A percentile compares a stretch with the other conserved stretches of the same genome.
Evolutionary conservation across 1,140 invertebrate genomes (phyloP).

Genomic region (Rhopalosiphum maidis): DNA sequence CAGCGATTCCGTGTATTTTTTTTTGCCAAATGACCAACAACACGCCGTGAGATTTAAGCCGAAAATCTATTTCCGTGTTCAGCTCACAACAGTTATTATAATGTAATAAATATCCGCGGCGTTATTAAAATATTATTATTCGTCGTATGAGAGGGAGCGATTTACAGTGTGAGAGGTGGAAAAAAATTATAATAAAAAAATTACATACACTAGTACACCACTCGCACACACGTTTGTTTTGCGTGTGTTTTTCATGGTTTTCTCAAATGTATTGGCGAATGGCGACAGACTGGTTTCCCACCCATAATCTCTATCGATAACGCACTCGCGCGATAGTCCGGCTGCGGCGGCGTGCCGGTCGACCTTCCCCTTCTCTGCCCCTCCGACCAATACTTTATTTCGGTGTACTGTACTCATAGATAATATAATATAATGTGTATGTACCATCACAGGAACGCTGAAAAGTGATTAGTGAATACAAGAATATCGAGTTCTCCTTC

Average conservation of each 20-base stretch:
- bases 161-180: background rate
- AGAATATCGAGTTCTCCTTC: conserved; percentile 26
- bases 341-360: background rate
- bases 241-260: background rate
- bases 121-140: conserved; percentile 10
- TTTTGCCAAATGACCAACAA: background rate
- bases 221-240: background rate
- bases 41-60: background rate
- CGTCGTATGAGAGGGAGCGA: background rate
- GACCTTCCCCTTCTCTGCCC: conserved; percentile 30
- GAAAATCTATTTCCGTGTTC: conserved; percentile 41
- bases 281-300: conserved; percentile 44
- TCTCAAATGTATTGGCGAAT: background rate
- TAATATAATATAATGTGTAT: too few relatives aligned
- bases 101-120: background rate
- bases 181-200: background rate
- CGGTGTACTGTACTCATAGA: background rate
- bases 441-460: background rate
- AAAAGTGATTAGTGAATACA: background rate
- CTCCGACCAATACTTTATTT: background rate
- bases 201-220: background rate
- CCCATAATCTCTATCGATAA: background rate
- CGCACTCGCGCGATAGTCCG: background rate
- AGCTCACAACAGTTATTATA: background rate
- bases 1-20: background rate